A percentile compares a stretch with the other conserved stretches of the same genome.
Conservation (phyloP, 2,888 invertebrate genomes). For the Conchocele bisecta region DNA sequence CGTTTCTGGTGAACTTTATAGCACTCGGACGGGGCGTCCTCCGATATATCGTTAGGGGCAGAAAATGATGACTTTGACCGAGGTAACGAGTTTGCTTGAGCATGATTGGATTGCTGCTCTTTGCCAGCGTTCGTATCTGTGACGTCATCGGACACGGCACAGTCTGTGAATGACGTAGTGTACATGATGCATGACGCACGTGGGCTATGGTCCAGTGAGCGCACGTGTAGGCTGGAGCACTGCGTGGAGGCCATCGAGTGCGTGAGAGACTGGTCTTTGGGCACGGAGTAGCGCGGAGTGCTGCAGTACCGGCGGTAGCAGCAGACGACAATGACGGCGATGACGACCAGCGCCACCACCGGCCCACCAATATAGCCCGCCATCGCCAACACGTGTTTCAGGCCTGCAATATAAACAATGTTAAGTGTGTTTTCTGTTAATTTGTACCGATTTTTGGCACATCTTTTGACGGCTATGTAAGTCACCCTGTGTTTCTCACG, state of each 20-base stretch:
- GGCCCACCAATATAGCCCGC: constrained; percentile 71
- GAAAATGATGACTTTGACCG: no score
- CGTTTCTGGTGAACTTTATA: constrained; percentile 71
- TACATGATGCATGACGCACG: constrained; percentile 74
- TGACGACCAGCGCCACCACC: constrained; percentile 60
- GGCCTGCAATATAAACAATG: constrained; percentile 66
- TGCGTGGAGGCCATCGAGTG: constrained; percentile 60
- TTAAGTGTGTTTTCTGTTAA: no score
- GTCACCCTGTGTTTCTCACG: no score
- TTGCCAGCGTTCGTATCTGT: constrained; percentile 4
- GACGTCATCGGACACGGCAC: constrained; percentile 32
- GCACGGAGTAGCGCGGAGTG: constrained; percentile 65
- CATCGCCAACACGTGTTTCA: constrained; percentile 69
- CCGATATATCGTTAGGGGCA: no score
- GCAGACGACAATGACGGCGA: constrained; percentile 64
- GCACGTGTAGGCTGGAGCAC: constrained; percentile 51
- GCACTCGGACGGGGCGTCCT: no score
- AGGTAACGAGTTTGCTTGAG: constrained; percentile 35
- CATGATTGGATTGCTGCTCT: constrained; percentile 9
- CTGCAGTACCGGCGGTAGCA: constrained; percentile 64
- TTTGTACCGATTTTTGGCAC: no score
- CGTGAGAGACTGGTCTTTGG: constrained; percentile 67
- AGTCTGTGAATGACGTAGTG: constrained; percentile 65
- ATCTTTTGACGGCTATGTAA: no score
- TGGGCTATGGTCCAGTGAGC: constrained; percentile 63